A percentile compares a stretch with the other conserved stretches of the same genome.
Conservation (phyloP, 2,888 invertebrate species). For the Hypomecis punctinalis region DNA sequence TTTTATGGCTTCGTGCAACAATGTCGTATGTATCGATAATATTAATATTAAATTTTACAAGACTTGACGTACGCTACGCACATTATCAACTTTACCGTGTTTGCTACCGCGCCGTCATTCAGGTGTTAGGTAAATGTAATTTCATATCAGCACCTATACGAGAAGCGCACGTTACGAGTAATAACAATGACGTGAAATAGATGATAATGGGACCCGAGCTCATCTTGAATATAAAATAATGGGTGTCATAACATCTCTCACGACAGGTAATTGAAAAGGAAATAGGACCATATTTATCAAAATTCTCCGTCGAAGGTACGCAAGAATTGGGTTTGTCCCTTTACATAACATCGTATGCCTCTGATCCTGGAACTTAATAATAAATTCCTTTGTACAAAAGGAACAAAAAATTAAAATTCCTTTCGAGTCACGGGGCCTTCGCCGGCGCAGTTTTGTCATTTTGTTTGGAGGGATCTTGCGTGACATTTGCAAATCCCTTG, state of each 20-base stretch:
- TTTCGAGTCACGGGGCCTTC: conserved; percentile 67
- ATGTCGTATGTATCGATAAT: too few species aligned
- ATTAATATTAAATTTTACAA: too few species aligned
- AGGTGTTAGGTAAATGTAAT: conserved; percentile 30
- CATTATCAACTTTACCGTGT: neutral
- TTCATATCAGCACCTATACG: conserved; percentile 21
- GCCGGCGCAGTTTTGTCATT: conserved; percentile 74
- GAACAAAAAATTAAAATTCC: conserved; percentile 80
- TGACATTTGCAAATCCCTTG: conserved; percentile 70
- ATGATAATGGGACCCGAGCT: conserved; percentile 43
- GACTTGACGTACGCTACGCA: neutral
- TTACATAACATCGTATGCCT: conserved; percentile 69
- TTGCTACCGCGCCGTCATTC: conserved; percentile 15
- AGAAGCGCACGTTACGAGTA: conserved; percentile 24
- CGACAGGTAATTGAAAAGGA: conserved; percentile 62
- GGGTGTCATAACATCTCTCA: conserved; percentile 50
- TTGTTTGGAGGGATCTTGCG: conserved; percentile 68
- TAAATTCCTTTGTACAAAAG: conserved; percentile 78
- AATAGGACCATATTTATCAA: conserved; percentile 61
- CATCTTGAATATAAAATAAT: conserved; percentile 46
- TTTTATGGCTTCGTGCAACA: too few species aligned
- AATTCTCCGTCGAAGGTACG: conserved; percentile 65
- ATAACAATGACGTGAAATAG: conserved; percentile 40
- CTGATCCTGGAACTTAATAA: conserved; percentile 73
- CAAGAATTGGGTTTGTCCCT: conserved; percentile 63